These are phyloP conservation scores for Oscheius sp. DNA, from an alignment of 1,140 invertebrate genomes.

Conservation along the genomic window DNA sequence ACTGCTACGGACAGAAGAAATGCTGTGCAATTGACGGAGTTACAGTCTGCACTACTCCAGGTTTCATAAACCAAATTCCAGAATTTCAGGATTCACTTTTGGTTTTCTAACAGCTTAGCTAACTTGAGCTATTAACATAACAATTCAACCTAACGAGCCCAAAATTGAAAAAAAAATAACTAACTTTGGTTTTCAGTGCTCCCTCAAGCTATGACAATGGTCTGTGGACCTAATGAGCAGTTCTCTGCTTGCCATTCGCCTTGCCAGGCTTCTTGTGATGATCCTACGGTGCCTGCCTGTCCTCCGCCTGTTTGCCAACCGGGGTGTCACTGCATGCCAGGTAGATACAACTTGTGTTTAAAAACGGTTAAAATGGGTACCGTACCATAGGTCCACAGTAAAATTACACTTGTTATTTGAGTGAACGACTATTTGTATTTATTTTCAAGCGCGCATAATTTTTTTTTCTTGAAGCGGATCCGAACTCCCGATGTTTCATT, in stretches of 20 bases:
- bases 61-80: background rate
- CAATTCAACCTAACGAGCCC: background rate
- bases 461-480: no score
- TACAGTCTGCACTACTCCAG: conserved; percentile 1
- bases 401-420: no score
- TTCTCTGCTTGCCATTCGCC: conserved; percentile 27
- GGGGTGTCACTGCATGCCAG: conserved; percentile 33
- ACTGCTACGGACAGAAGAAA: conserved; percentile 13
- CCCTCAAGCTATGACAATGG: conserved; percentile 14
- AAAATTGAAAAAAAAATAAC: background rate
- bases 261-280: conserved; percentile 30
- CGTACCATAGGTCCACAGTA: no score
- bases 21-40: background rate
- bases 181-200: conserved; percentile 9
- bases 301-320: conserved; percentile 23
- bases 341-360: conserved; percentile 7
- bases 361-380: background rate
- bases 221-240: conserved; percentile 30
- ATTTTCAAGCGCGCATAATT: no score
- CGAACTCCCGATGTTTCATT: no score
- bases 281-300: conserved; percentile 20
- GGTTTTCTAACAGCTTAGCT: background rate
- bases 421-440: no score
- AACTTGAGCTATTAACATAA: background rate
- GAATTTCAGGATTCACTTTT: background rate